phyloP scores from a whole-genome alignment of 2,797 vertebrate genomes.

The Hypotaenidia okinawae region DNA sequence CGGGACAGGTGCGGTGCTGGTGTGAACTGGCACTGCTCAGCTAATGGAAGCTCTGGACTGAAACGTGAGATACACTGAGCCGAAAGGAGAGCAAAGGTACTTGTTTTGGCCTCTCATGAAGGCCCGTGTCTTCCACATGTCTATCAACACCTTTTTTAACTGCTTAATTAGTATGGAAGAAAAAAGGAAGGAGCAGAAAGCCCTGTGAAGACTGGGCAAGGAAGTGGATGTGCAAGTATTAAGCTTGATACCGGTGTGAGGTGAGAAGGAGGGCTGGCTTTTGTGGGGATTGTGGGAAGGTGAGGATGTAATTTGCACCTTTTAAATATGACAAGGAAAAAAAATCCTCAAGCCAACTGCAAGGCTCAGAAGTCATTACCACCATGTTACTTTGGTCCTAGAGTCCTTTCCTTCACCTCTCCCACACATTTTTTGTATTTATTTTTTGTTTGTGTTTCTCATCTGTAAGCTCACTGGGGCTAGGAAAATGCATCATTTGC shows the following conservation, averaged over 20 bases:
- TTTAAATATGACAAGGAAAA: not conserved
- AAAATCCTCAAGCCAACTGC: not conserved
- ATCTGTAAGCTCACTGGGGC: not conserved
- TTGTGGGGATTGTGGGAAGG: not conserved
- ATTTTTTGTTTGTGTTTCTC: not conserved
- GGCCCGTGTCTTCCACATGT: not conserved
- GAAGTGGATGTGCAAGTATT: not conserved
- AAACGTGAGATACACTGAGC: not conserved
- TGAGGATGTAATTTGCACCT: not conserved
- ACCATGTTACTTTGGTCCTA: not conserved
- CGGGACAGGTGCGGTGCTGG: not conserved
- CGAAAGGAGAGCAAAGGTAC: not conserved
- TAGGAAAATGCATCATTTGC: not conserved
- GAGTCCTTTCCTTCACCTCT: not conserved
- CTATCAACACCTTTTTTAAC: not conserved
- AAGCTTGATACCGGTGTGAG: not conserved
- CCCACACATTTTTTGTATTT: not conserved
- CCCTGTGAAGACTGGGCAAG: not conserved
- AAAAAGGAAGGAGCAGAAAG: not conserved
- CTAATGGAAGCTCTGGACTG: not conserved
- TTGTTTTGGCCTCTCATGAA: not conserved
- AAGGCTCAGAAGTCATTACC: not conserved
- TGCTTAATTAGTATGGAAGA: not conserved
- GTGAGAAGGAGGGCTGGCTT: not conserved
- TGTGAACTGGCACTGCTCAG: not conserved